Base-by-base conservation (phyloP, 2,113 vertebrate genomes). In the Crotalus helleri region DNA sequence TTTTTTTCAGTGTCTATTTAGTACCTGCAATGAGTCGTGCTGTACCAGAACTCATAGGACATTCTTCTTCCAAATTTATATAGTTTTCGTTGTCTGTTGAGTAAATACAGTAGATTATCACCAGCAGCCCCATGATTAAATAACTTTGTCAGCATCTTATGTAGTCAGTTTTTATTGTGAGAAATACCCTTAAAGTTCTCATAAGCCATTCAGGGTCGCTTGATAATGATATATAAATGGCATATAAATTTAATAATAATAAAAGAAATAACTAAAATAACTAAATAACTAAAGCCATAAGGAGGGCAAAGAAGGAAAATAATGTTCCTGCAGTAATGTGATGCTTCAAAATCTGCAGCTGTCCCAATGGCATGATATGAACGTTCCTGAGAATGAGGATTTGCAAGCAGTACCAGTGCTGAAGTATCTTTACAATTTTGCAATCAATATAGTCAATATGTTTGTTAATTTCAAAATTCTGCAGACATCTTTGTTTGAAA, bases 21-120 rank as follows among this genome's bases (percentile, higher is more conserved):
- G 19, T 92, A 92, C 92, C 92, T 92, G 92, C 92, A 59, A 92
- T 92, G 46, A 92, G 92, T 24, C 92, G 64, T 33, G 88, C 54
- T 59, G 88, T 21, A 5, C 92, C 92, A 90, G 89, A 13, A 15
- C 13, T 90, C 19, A 86, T 1, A 49, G 29, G 2, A 9, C 3
- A 1, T 49, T 90, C 88, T n/a, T 90, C 57, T 86, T 93, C 92
- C n/a, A 93, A 33, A 24, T 93, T 93, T 59, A 87, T 89, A 93
- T 93, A 93, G 81, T 93, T 93, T 5, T 90, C 92, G 54, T 57
- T 58, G 54, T 90, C 88, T 90, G 89, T 61, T 86, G 23, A 12
- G 49, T n/a, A 93, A 90, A 93, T 24, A 93, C n/a, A 92, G 61
- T 74, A 54, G 21, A 59, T 58, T 15, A n/a, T 89, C 33, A 90